Conservation (phyloP, 2,888 invertebrate species). For the Crossocerus cetratus region DNA sequence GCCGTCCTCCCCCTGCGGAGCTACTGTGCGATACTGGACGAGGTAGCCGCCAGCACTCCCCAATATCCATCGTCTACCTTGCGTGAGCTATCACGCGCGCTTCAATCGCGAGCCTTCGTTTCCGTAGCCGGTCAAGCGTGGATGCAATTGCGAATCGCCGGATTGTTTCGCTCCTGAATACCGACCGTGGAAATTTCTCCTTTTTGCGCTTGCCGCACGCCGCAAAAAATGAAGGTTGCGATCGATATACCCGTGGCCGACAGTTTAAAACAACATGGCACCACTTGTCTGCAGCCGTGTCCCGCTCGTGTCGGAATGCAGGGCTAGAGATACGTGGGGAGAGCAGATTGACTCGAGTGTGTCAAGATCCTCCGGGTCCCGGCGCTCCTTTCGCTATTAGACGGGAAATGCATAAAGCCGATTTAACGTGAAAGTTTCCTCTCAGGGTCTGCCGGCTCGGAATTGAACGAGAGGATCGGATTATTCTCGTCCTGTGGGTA, state of each 20-base stretch:
- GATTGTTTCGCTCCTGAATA: conserved; percentile 18
- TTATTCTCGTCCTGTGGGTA: conserved; percentile 61
- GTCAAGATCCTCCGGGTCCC: neutral
- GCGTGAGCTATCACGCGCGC: conserved; percentile 16
- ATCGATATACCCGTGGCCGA: too few species aligned
- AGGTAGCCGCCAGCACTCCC: conserved; percentile 25
- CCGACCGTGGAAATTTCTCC: conserved; percentile 16
- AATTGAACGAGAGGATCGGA: conserved; percentile 54
- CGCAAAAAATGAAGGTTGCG: too few species aligned
- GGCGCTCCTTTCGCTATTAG: conserved; percentile 29
- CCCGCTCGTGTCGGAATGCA: too few species aligned
- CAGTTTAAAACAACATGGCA: too few species aligned
- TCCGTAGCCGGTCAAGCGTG: conserved; percentile 46
- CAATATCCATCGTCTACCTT: conserved; percentile 52
- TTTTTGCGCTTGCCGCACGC: neutral
- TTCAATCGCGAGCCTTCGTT: conserved; percentile 45
- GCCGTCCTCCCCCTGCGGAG: conserved; percentile 5
- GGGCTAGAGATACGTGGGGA: too few species aligned
- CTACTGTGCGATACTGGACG: conserved; percentile 47
- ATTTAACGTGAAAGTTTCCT: conserved; percentile 28
- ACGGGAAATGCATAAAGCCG: conserved; percentile 16
- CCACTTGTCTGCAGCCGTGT: too few species aligned
- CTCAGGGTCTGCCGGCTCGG: conserved; percentile 26
- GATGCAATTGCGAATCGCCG: conserved; percentile 38
- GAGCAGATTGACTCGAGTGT: neutral